phyloP scores from a whole-genome alignment of 2,113 vertebrate species.

The Silurus glanis region DNA sequence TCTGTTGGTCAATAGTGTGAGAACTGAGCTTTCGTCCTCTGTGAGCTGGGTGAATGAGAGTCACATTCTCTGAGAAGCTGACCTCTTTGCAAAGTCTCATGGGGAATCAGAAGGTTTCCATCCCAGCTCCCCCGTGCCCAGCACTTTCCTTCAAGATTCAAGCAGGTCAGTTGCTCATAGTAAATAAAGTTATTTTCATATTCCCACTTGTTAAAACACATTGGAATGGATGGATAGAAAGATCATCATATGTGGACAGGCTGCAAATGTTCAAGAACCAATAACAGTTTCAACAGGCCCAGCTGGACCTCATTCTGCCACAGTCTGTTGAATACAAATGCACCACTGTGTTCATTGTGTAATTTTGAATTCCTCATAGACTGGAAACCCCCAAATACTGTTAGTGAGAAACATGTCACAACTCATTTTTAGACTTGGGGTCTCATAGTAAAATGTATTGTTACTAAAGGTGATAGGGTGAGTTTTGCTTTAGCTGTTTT shows the following conservation, averaged over 20 bases:
- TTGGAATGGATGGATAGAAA: neutral
- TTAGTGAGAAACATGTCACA: conserved; percentile 13
- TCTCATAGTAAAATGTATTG: neutral
- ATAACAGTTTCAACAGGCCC: neutral
- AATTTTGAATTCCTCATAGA: conserved; percentile 11
- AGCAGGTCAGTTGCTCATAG: conserved; percentile 18
- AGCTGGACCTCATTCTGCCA: neutral
- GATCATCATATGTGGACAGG: neutral
- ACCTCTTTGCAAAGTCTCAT: conserved; percentile 47
- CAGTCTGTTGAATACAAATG: conserved; percentile 6
- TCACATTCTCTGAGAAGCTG: conserved; percentile 54
- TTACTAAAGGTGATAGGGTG: neutral
- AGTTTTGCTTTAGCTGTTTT: conserved; percentile 8
- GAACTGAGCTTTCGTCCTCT: conserved; percentile 34
- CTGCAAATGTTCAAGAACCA: neutral
- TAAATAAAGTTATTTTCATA: conserved; percentile 4
- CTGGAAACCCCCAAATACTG: conserved; percentile 15
- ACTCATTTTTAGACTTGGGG: neutral
- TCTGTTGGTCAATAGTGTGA: conserved; percentile 45
- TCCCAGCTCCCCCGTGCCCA: conserved; percentile 19
- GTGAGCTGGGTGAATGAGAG: conserved; percentile 34
- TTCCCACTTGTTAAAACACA: neutral
- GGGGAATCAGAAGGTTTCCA: conserved; percentile 48
- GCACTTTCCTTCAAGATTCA: conserved; percentile 13
- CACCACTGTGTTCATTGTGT: conserved; percentile 21